These are phyloP conservation scores for Eonycteris spelaea DNA, from an alignment of 2,113 vertebrate species.

Conservation along the genomic window DNA sequence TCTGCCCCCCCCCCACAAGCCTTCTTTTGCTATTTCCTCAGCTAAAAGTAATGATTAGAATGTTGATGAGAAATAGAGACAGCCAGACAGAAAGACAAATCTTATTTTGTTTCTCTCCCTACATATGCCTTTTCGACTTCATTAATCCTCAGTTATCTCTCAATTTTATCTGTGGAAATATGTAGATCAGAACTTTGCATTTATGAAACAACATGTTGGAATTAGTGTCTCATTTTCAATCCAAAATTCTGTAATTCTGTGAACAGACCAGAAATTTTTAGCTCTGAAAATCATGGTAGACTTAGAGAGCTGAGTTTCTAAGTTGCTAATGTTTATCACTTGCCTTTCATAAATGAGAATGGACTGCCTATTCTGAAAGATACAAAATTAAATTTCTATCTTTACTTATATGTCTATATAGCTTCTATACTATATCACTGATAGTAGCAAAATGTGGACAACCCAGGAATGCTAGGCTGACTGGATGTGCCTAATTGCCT, in stretches of 20 bases:
- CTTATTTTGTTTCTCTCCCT: neutral
- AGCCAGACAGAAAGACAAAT: neutral
- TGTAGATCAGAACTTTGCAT: neutral
- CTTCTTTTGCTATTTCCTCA: neutral
- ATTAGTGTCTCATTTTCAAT: neutral
- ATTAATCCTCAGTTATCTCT: neutral
- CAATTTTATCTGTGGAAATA: neutral
- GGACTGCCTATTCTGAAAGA: neutral
- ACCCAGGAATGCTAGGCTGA: conserved; percentile 85
- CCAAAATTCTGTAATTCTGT: neutral
- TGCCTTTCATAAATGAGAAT: conserved; percentile 16
- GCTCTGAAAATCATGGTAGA: neutral
- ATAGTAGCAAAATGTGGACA: conserved; percentile 90
- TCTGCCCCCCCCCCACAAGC: too few species aligned
- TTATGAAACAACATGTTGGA: neutral
- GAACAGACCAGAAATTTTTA: neutral
- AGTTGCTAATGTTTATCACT: neutral
- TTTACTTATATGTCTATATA: neutral
- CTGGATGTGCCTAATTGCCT: conserved; percentile 89
- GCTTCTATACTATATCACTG: conserved; percentile 79
- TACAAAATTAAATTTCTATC: neutral
- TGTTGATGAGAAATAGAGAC: neutral
- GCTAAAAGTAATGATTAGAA: neutral
- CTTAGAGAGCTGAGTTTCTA: neutral
- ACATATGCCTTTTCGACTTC: neutral